Conservation (phyloP, 2,797 vertebrate species). For the Pseudochirops corinnae region DNA sequence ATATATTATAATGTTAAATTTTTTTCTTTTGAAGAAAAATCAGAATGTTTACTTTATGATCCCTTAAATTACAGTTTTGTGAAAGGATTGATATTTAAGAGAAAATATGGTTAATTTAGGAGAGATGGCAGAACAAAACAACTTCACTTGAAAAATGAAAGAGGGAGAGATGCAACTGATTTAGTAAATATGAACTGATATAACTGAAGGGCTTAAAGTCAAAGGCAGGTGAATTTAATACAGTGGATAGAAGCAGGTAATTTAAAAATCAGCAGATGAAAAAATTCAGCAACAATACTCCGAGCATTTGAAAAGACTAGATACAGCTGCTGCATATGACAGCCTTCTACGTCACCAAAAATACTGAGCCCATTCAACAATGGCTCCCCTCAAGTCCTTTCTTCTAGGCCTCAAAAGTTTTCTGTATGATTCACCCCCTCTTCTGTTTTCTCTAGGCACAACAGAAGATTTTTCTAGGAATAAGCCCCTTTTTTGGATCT, state of each 20-base stretch:
- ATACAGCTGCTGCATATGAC: background rate
- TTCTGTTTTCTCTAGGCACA: background rate
- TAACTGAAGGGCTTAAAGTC: slow-evolving; percentile 16
- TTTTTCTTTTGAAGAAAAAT: background rate
- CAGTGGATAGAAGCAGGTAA: background rate
- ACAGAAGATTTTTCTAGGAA: background rate
- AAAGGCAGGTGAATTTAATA: slow-evolving; percentile 25
- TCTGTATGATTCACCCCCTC: background rate
- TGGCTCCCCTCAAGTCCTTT: background rate
- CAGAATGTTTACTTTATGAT: slow-evolving; percentile 14
- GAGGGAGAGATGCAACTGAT: slow-evolving; percentile 28
- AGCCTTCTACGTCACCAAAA: background rate
- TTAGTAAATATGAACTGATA: slow-evolving; percentile 11
- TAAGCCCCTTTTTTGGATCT: background rate
- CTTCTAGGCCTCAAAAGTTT: background rate
- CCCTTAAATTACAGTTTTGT: slow-evolving; percentile 4
- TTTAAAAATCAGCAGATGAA: background rate
- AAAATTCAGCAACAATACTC: slow-evolving; percentile 11
- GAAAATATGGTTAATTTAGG: slow-evolving; percentile 4
- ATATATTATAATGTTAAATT: slow-evolving; percentile 42
- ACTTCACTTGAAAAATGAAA: slow-evolving; percentile 21
- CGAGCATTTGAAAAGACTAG: slow-evolving; percentile 14
- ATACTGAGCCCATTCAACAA: background rate
- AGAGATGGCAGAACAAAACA: background rate
- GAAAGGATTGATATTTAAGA: slow-evolving; percentile 41